Evolutionary conservation across 2,113 vertebrate species (phyloP), one percentile per base, ranked within the genome.

Genomic region (Circaetus cinerascens): DNA sequence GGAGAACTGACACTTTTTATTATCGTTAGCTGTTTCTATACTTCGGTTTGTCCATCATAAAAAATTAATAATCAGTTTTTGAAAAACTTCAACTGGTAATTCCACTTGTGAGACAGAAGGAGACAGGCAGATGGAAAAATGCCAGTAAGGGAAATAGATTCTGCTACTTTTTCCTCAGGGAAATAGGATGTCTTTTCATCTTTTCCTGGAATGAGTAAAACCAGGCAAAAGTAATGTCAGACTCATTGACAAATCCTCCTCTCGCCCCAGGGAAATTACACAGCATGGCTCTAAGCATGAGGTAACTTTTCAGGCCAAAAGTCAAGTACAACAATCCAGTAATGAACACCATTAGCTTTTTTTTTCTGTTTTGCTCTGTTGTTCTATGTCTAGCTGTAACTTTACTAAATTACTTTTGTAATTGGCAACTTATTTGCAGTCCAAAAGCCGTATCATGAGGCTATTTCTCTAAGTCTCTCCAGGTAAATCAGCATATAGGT

Each of bases 141-240:
- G 46, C 32, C 68, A 86, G 72, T 45, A 30, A 77, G 64, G 23
- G 64, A 93, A 96, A 88, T 88, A 80, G 80, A 89, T 77, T 71
- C 73, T 71, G 55, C 72, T 90, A 29, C 76, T 67, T 83, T 75
- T 91, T 86, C 93, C 75, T 96, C 45, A 46, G 86, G 91, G 94
- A 96, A 94, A 93, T 86, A 92, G 62, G 26, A 38, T 72, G 15
- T 84, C 43, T 92, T 94, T 95, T 88, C 2, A 73, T 95, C 55
- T 84, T 71, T 57, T 40, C 32, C 63, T 81, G 68, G 59, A 89
- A 77, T 38, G 67, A 81, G 41, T 73, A 73, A 91, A 88, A 62
- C 64, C 50, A 73, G 84, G 86, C 68, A 82, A 92, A 72, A 95
- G 66, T 84, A 84, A 91, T 89, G 84, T 92, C 86, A 90, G 75